Evolutionary conservation across 1,140 invertebrate genomes (phyloP).

Genomic region (Scaptomyza pallida): DNA sequence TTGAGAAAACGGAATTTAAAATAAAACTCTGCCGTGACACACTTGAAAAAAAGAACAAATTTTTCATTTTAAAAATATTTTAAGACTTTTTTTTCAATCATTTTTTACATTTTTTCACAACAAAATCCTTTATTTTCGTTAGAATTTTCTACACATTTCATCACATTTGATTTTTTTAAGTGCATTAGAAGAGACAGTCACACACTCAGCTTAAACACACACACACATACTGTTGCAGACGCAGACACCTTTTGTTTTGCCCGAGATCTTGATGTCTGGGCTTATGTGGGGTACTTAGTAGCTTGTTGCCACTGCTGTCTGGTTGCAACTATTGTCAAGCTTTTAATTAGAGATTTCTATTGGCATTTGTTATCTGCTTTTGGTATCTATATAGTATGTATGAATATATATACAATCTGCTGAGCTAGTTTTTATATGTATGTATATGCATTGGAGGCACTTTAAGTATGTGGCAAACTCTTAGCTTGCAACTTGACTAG

Average conservation of each 20-base stretch:
- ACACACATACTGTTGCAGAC: conserved; percentile 10
- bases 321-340: conserved; percentile 39
- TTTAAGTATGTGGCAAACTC: background rate
- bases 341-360: conserved; percentile 52
- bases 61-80: background rate
- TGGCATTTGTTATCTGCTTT: conserved; percentile 37
- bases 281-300: conserved; percentile 29
- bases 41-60: background rate
- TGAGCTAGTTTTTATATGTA: conserved; percentile 12
- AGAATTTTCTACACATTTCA: background rate
- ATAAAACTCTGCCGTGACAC: background rate
- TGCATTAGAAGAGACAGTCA: conserved; percentile 16
- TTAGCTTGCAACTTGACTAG: background rate
- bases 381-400: background rate
- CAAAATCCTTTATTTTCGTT: too few species aligned
- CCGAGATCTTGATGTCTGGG: conserved; percentile 52
- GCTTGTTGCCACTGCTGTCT: conserved; percentile 2
- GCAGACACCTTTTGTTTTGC: conserved; percentile 48
- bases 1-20: conserved; percentile 4
- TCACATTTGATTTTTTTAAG: background rate
- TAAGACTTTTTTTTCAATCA: background rate
- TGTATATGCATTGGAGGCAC: background rate
- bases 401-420: too few species aligned
- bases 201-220: background rate
- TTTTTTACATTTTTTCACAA: background rate